Conservation (phyloP, 2,888 invertebrate genomes). For the Molorchus minor region DNA sequence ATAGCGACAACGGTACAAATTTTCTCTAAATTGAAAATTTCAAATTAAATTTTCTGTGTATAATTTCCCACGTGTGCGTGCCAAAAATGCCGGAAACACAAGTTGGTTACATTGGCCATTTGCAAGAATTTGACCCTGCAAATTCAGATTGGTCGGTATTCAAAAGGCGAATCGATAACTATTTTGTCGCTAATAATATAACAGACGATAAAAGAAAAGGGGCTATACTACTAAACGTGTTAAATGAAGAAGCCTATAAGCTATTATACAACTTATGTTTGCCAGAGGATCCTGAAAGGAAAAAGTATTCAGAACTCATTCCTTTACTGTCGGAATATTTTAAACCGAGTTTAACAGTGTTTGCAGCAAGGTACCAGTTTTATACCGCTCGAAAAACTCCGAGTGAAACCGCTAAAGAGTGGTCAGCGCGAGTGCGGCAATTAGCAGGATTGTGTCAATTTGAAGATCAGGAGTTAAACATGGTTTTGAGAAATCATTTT, state of each 20-base stretch:
- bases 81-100: not conserved
- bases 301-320: conserved; percentile 6
- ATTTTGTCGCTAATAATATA: not conserved
- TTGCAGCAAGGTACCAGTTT: conserved; percentile 20
- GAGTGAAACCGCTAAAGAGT: conserved; percentile 19
- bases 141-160: not conserved
- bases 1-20: no score
- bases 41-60: not conserved
- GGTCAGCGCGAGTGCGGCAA: not conserved
- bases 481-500: conserved; percentile 15
- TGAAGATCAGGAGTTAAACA: not conserved
- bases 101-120: not conserved
- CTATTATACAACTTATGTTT: not conserved
- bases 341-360: conserved; percentile 12
- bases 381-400: conserved; percentile 10
- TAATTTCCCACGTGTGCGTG: not conserved
- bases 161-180: not conserved
- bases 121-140: not conserved
- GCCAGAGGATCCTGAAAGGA: conserved; percentile 4
- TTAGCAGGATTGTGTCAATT: not conserved
- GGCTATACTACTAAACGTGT: not conserved
- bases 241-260: not conserved
- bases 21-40: not conserved
- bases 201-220: not conserved
- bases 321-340: not conserved